These are phyloP conservation scores for Spea hammondii DNA, from an alignment of 2,797 vertebrate genomes.

Conservation along the genomic window DNA sequence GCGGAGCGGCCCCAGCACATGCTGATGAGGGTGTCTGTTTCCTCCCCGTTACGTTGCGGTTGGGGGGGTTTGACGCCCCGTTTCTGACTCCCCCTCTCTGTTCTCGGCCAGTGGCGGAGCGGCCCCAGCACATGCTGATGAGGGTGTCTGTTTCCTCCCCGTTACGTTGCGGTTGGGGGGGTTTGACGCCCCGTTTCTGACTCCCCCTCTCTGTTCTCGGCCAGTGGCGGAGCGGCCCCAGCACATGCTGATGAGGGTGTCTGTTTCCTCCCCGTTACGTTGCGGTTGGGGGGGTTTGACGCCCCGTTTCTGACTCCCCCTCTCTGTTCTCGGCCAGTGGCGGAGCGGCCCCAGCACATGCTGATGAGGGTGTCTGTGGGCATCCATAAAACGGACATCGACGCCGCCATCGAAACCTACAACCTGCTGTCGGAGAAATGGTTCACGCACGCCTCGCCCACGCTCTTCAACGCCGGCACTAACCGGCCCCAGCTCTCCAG, in stretches of 20 bases:
- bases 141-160: too few species aligned
- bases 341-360: constrained; percentile 97
- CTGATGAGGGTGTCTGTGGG: constrained; percentile 94
- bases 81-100: too few species aligned
- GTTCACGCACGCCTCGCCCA: constrained; percentile 98
- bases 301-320: neutral
- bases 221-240: constrained; percentile 73
- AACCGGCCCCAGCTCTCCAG: constrained; percentile 93
- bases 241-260: constrained; percentile 94
- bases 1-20: too few species aligned
- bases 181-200: neutral
- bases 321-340: constrained; percentile 68
- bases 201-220: neutral
- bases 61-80: too few species aligned
- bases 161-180: too few species aligned
- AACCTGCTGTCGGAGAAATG: constrained; percentile 94
- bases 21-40: too few species aligned
- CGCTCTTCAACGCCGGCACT: constrained; percentile 95
- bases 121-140: too few species aligned
- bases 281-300: constrained; percentile 24
- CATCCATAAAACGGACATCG: constrained; percentile 84
- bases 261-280: constrained; percentile 62
- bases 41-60: too few species aligned
- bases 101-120: too few species aligned
- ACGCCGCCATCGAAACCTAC: constrained; percentile 92